These are phyloP conservation scores for Parapristionchus giblindavisi DNA, from an alignment of 2,888 invertebrate genomes.

Conservation along the genomic window DNA sequence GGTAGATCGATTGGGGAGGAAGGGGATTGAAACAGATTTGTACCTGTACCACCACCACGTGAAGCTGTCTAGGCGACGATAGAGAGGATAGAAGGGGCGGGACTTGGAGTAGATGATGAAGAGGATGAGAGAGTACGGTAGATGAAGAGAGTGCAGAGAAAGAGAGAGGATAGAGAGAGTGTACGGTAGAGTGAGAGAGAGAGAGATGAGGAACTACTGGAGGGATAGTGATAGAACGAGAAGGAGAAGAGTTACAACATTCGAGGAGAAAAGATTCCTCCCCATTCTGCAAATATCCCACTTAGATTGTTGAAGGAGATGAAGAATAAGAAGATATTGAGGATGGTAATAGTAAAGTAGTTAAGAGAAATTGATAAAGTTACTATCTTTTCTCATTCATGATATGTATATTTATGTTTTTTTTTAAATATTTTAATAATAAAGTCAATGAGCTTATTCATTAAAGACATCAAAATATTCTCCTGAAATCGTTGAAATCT, in stretches of 20 bases:
- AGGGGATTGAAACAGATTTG: no score
- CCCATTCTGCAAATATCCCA: conserved; percentile 21
- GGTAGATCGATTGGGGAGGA: conserved; percentile 17
- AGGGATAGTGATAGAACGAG: no score
- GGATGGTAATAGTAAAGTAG: conserved; percentile 16
- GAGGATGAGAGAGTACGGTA: conserved; percentile 31
- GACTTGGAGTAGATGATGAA: background rate
- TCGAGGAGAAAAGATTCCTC: background rate
- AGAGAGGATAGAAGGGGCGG: conserved; percentile 29
- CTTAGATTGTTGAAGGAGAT: background rate
- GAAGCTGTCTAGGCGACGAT: conserved; percentile 21
- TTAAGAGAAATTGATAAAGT: background rate
- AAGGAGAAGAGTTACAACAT: conserved; percentile 13
- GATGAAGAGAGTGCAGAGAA: background rate
- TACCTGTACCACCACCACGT: conserved; percentile 37
- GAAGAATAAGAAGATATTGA: background rate
- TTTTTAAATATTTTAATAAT: no score
- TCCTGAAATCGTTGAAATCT: no score
- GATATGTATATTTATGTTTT: no score
- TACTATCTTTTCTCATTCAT: no score
- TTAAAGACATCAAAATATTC: no score
- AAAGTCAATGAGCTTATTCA: no score
- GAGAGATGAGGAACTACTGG: background rate
- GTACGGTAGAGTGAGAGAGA: conserved; percentile 8
- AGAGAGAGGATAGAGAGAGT: background rate